These are phyloP conservation scores for Polia nebulosa DNA, from an alignment of 2,888 invertebrate genomes.

Conservation along the genomic window DNA sequence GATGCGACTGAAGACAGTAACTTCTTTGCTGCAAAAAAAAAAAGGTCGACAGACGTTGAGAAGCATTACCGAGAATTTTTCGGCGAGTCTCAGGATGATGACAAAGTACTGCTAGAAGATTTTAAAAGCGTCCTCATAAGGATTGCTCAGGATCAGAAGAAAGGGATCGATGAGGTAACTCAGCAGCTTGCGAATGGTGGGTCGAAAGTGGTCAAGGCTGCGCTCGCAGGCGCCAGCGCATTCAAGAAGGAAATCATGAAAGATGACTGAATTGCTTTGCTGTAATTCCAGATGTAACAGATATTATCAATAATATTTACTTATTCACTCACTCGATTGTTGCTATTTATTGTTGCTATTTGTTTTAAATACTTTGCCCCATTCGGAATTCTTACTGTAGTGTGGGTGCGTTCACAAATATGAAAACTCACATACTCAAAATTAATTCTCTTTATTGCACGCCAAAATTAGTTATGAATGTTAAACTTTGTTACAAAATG, in stretches of 20 bases:
- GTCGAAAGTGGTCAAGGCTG: slow-evolving; percentile 70
- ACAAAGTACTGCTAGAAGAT: slow-evolving; percentile 66
- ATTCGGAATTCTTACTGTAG: too few species aligned
- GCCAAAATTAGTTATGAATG: too few species aligned
- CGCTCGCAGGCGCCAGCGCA: slow-evolving; percentile 70
- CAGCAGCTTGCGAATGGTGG: slow-evolving; percentile 69
- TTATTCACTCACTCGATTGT: background rate
- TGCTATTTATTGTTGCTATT: slow-evolving; percentile 7
- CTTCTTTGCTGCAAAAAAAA: background rate
- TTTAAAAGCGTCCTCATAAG: slow-evolving; percentile 72
- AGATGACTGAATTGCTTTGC: slow-evolving; percentile 5
- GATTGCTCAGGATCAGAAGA: slow-evolving; percentile 74
- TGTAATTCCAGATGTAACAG: background rate
- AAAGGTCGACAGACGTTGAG: slow-evolving; percentile 58
- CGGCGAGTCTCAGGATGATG: slow-evolving; percentile 58
- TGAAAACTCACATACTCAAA: too few species aligned
- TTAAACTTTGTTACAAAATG: too few species aligned
- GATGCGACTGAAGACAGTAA: background rate
- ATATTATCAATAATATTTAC: slow-evolving; percentile 12
- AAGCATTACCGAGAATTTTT: slow-evolving; percentile 73
- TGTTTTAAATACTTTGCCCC: too few species aligned
- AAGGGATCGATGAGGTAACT: slow-evolving; percentile 68
- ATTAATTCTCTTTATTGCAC: too few species aligned
- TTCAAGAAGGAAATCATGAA: slow-evolving; percentile 69
- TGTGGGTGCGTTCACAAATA: too few species aligned